A percentile compares a stretch with the other conserved stretches of the same genome.
Evolutionary conservation across 2,113 vertebrate genomes (phyloP).

Genomic region (Oceanodroma tethys): DNA sequence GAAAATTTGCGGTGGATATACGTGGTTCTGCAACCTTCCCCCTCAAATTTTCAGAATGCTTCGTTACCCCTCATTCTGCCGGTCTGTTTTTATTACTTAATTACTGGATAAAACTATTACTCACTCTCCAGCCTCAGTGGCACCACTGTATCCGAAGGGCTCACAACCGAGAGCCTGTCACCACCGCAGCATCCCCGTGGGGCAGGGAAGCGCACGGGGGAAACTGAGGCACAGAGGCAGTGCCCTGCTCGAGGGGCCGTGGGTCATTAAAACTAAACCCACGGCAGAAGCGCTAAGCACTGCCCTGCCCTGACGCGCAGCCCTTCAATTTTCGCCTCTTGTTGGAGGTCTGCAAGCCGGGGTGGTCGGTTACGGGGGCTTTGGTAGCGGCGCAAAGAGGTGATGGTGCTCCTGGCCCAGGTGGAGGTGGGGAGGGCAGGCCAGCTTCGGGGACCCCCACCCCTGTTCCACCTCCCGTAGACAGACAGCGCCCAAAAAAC

Average conservation of each 20-base stretch:
- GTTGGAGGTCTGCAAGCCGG: neutral
- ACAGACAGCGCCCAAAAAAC: neutral
- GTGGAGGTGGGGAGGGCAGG: neutral
- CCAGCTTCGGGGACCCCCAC: neutral
- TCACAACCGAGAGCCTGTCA: neutral
- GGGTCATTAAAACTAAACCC: neutral
- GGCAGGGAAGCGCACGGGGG: neutral
- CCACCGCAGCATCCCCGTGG: neutral
- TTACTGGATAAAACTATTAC: neutral
- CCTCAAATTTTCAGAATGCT: neutral
- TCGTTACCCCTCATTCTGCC: neutral
- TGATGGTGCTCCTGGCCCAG: neutral
- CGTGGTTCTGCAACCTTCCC: neutral
- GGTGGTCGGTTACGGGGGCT: neutral
- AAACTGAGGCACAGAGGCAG: neutral
- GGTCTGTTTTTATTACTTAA: neutral
- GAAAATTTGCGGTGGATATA: neutral
- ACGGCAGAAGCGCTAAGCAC: neutral
- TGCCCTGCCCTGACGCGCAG: neutral
- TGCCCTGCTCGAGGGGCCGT: neutral
- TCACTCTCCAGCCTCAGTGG: neutral
- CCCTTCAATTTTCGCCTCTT: neutral
- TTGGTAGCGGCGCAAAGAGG: neutral
- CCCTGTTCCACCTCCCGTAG: neutral
- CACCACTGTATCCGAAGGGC: fast-evolving